Evolutionary conservation across 2,888 invertebrate species (phyloP).

Genomic region (Rugalucina vietnamica): DNA sequence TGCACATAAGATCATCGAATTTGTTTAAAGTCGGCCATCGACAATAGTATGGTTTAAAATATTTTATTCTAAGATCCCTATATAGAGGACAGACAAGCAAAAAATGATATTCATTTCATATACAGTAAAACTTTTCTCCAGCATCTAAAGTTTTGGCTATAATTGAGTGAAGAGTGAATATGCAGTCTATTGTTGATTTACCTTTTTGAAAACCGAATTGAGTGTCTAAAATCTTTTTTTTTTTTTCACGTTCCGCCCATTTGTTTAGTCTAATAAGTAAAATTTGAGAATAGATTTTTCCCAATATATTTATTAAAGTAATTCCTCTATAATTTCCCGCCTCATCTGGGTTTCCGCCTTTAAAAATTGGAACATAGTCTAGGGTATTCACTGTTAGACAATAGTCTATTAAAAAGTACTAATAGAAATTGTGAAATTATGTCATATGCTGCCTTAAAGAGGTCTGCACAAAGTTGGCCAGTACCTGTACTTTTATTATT

Average conservation of each 20-base stretch:
- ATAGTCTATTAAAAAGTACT: not conserved
- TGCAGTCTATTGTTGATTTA: not conserved
- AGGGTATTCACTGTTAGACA: too few species aligned
- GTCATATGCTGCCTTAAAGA: too few species aligned
- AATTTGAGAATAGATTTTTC: constrained; percentile 35
- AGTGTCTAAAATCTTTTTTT: constrained; percentile 11
- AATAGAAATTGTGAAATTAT: not conserved
- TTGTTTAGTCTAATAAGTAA: constrained; percentile 15
- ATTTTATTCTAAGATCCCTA: too few species aligned
- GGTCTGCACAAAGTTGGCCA: too few species aligned
- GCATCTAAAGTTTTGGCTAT: not conserved
- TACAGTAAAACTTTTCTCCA: not conserved
- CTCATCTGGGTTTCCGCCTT: constrained; percentile 34
- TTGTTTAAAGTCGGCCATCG: too few species aligned
- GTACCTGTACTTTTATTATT: not conserved
- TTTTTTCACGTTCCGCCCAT: too few species aligned
- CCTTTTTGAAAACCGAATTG: not conserved
- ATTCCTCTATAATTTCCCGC: constrained; percentile 42
- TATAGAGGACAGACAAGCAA: too few species aligned
- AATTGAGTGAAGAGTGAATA: not conserved
- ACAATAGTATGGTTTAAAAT: too few species aligned
- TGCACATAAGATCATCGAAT: too few species aligned
- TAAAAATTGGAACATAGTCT: too few species aligned
- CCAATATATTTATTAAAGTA: constrained; percentile 42
- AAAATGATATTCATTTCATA: too few species aligned